phyloP scores from a whole-genome alignment of 2,113 vertebrate species.

The Galemys pyrenaicus region DNA sequence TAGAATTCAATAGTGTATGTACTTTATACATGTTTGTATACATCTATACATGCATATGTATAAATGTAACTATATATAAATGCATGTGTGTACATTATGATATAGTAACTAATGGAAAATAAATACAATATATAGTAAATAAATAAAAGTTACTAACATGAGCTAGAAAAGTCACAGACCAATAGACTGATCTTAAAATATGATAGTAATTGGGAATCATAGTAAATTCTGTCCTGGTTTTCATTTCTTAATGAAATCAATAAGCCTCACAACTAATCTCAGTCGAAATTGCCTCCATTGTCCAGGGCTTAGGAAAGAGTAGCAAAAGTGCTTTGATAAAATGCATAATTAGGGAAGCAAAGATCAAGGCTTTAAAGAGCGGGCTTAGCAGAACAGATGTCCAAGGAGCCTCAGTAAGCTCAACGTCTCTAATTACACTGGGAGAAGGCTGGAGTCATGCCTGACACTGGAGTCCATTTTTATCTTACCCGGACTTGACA shows the following conservation, averaged over 20 bases:
- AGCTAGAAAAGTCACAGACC: background rate
- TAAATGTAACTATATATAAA: background rate
- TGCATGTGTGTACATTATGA: background rate
- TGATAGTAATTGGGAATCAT: background rate
- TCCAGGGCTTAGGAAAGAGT: conserved; percentile 63
- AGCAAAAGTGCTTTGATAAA: conserved; percentile 62
- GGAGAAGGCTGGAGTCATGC: conserved; percentile 19
- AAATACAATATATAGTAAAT: background rate
- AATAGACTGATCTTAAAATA: background rate
- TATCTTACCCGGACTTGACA: conserved; percentile 48
- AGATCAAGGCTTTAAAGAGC: conserved; percentile 67
- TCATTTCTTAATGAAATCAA: conserved; percentile 37
- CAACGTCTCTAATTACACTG: conserved; percentile 60
- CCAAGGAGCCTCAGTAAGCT: conserved; percentile 54
- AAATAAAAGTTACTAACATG: background rate
- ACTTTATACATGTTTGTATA: too few species aligned
- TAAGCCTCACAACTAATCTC: conserved; percentile 2
- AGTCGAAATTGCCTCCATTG: conserved; percentile 43
- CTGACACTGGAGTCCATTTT: background rate
- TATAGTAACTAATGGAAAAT: background rate
- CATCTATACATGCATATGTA: background rate
- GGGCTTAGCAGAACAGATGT: conserved; percentile 67
- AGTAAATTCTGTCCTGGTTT: background rate
- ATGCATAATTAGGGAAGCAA: conserved; percentile 67
- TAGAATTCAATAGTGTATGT: background rate